Percentiles rank a stretch among this genome's conserved stretches.
phyloP scores from a whole-genome alignment of 2,888 invertebrate genomes.

The Heteromurus nitidus region DNA sequence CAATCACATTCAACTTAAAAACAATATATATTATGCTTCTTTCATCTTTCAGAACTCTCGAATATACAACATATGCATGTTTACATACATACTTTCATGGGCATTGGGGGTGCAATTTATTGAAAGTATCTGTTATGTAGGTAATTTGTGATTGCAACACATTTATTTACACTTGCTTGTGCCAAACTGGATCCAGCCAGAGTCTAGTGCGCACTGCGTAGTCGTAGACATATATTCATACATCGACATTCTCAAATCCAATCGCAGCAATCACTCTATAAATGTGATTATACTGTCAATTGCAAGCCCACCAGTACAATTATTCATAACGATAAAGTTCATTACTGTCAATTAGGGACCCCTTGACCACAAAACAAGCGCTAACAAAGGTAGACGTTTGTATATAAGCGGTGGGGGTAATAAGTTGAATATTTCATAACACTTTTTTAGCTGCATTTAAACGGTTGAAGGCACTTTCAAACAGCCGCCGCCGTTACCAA shows the following conservation, averaged over 20 bases:
- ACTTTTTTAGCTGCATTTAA: constrained; percentile 9
- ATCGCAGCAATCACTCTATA: not conserved
- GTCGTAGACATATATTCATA: not conserved
- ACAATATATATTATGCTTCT: too few species aligned
- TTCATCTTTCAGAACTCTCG: too few species aligned
- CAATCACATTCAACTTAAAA: too few species aligned
- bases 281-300: too few species aligned
- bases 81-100: too few species aligned
- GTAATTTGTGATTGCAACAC: too few species aligned
- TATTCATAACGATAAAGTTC: constrained; percentile 35
- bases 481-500: constrained; percentile 7
- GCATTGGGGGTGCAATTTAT: too few species aligned
- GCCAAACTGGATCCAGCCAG: constrained; percentile 2
- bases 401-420: not conserved
- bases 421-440: constrained; percentile 38
- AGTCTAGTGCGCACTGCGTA: not conserved
- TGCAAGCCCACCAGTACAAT: not conserved
- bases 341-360: constrained; percentile 47
- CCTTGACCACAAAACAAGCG: constrained; percentile 38
- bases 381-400: too few species aligned
- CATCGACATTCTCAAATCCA: not conserved
- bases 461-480: too few species aligned
- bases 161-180: too few species aligned
- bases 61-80: too few species aligned
- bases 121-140: too few species aligned